Conservation (phyloP, 2,888 invertebrate species). For the Troides helena region DNA sequence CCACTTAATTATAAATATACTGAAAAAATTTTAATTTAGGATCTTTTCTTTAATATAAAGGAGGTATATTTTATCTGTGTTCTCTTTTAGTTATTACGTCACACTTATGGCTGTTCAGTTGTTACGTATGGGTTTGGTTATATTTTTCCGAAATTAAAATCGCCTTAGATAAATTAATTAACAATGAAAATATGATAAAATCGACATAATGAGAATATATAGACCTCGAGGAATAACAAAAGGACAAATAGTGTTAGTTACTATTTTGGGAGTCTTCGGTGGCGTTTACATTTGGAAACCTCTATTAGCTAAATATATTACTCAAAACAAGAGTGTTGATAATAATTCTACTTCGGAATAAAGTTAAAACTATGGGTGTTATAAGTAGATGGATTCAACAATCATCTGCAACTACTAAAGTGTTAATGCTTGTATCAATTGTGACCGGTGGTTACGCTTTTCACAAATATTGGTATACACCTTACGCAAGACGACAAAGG, state of each 20-base stretch:
- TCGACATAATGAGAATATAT: constrained; percentile 64
- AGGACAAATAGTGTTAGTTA: constrained; percentile 61
- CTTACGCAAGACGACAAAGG: constrained; percentile 48
- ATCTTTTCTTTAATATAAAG: not conserved
- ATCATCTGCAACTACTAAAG: constrained; percentile 58
- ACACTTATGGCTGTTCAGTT: not conserved
- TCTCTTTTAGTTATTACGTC: not conserved
- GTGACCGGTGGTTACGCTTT: constrained; percentile 50
- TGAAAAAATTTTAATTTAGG: too few species aligned
- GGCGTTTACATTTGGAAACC: constrained; percentile 79
- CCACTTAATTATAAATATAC: too few species aligned
- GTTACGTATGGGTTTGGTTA: not conserved
- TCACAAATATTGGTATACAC: constrained; percentile 52
- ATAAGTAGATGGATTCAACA: constrained; percentile 47
- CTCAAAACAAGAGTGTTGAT: constrained; percentile 37
- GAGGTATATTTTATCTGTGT: not conserved
- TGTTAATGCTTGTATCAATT: constrained; percentile 62
- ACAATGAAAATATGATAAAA: constrained; percentile 1
- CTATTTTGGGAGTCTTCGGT: constrained; percentile 64
- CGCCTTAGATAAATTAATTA: not conserved
- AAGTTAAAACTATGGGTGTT: constrained; percentile 44
- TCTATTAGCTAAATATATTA: constrained; percentile 55
- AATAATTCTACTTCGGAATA: constrained; percentile 9
- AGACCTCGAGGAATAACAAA: constrained; percentile 62
- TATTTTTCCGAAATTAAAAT: not conserved